Evolutionary conservation across 2,113 vertebrate species (phyloP).

Genomic region (Bos taurus): ARS-UCD2.0 NC_037329.1:69922501-69923000

Average conservation of each 20-base stretch:
- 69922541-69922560: neutral
- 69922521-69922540: neutral
- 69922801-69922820: neutral
- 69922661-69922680: neutral
- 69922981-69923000: neutral
- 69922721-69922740: neutral
- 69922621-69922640: neutral
- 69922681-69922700: neutral
- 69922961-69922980: neutral
- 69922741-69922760: neutral
- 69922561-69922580: neutral
- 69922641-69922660: neutral
- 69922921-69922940: neutral
- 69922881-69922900: neutral
- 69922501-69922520: neutral
- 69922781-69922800: neutral
- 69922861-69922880: neutral
- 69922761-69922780: accelerated
- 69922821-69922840: neutral
- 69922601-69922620: neutral
- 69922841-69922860: neutral
- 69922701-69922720: neutral
- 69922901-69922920: neutral
- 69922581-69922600: neutral
- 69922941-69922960: neutral